These are phyloP conservation scores for Euphydryas editha DNA, from an alignment of 2,888 invertebrate species.

Conservation along the genomic window DNA sequence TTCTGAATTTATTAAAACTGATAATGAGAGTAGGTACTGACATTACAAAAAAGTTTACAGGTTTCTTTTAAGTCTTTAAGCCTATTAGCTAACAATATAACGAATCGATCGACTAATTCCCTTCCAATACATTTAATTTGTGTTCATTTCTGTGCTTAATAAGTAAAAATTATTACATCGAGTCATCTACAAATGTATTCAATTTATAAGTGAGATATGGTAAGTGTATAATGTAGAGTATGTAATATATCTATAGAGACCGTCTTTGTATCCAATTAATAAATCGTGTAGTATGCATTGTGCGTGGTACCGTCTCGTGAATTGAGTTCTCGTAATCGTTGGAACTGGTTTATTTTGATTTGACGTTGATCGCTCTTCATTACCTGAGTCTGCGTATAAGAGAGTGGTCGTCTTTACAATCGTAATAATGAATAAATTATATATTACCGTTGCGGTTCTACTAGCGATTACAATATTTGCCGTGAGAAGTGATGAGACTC, in stretches of 20 bases:
- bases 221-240: not conserved
- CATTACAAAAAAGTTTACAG: not conserved
- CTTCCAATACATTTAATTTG: not conserved
- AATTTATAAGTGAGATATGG: not conserved
- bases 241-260: slow-evolving; percentile 7
- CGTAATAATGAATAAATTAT: slow-evolving; percentile 42
- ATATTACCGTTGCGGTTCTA: slow-evolving; percentile 37
- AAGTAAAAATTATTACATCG: not conserved
- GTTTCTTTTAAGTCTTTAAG: not conserved
- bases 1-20: not conserved
- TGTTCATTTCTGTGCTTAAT: not conserved
- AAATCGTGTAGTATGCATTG: slow-evolving; percentile 35
- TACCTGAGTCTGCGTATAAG: slow-evolving; percentile 26
- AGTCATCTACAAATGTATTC: not conserved
- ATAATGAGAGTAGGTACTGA: not conserved
- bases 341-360: slow-evolving; percentile 35
- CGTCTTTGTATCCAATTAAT: slow-evolving; percentile 39
- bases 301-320: slow-evolving; percentile 26
- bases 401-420: slow-evolving; percentile 34
- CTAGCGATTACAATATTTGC: slow-evolving; percentile 31
- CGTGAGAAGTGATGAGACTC: slow-evolving; percentile 43
- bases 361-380: slow-evolving; percentile 35
- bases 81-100: not conserved
- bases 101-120: not conserved
- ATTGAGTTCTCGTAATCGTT: slow-evolving; percentile 28